These are phyloP conservation scores for Sardina pilchardus DNA, from an alignment of 2,113 vertebrate species.

Conservation along the genomic window DNA sequence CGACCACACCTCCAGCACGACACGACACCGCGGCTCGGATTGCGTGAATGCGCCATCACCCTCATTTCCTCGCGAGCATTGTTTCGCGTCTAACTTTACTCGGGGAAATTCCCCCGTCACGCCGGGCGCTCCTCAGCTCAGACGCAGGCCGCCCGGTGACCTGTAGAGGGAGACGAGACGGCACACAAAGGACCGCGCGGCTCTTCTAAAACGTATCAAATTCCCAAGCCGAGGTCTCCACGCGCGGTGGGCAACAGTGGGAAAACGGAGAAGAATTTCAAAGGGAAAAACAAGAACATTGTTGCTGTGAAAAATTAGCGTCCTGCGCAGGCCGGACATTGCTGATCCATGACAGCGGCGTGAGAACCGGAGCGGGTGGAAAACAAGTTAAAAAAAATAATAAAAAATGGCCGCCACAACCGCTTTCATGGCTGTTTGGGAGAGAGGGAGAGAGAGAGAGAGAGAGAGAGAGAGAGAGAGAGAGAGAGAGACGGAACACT, in stretches of 20 bases:
- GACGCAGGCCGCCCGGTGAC: neutral
- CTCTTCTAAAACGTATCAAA: neutral
- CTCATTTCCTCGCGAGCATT: constrained; percentile 1
- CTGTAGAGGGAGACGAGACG: neutral
- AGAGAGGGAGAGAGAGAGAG: neutral
- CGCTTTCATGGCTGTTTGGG: neutral
- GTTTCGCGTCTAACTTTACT: neutral
- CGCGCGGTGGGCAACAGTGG: neutral
- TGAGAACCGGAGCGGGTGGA: constrained; percentile 46
- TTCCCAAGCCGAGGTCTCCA: neutral
- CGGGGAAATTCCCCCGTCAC: neutral
- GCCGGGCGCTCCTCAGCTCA: too few species aligned
- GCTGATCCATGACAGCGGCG: constrained; percentile 29
- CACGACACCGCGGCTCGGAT: neutral
- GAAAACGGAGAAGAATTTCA: neutral
- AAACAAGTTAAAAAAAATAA: constrained; percentile 22
- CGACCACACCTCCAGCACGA: neutral
- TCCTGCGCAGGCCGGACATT: constrained; percentile 29
- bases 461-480: neutral
- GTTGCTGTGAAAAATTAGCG: constrained; percentile 11
- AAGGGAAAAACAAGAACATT: constrained; percentile 13
- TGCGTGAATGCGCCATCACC: neutral
- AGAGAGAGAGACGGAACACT: neutral
- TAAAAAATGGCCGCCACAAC: neutral
- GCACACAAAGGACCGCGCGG: neutral